Conservation (phyloP, 2,888 invertebrate species). For the Invenusta paracnida region DNA sequence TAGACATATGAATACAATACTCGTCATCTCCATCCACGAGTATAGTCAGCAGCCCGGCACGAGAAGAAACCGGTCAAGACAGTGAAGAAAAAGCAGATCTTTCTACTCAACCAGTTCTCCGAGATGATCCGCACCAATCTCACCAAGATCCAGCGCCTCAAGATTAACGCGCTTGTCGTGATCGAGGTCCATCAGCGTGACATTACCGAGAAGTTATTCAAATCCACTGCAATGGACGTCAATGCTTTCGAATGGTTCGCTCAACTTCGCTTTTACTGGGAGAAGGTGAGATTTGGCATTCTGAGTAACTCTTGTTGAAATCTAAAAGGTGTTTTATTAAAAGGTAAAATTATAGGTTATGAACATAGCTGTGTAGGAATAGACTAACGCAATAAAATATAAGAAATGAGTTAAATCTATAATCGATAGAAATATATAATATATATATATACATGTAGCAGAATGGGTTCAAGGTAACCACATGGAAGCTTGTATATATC, state of each 20-base stretch:
- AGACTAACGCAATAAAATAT: too few relatives aligned
- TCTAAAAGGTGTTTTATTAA: too few relatives aligned
- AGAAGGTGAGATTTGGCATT: conserved; percentile 63
- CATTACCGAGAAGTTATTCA: conserved; percentile 80
- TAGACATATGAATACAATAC: too few relatives aligned
- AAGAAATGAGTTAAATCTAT: too few relatives aligned
- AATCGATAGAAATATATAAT: too few relatives aligned
- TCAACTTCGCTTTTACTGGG: conserved; percentile 82
- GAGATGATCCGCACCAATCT: conserved; percentile 74
- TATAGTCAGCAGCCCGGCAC: conserved; percentile 47
- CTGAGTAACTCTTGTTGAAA: too few relatives aligned
- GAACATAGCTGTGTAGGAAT: too few relatives aligned
- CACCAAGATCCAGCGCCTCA: conserved; percentile 69
- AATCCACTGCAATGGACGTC: conserved; percentile 66
- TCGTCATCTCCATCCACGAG: too few relatives aligned
- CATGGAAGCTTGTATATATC: too few relatives aligned
- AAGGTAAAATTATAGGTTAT: too few relatives aligned
- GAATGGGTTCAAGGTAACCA: too few relatives aligned
- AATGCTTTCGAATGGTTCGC: conserved; percentile 83
- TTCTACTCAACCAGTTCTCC: conserved; percentile 70
- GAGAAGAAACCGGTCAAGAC: conserved; percentile 71
- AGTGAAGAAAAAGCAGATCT: conserved; percentile 70
- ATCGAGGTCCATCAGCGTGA: conserved; percentile 85
- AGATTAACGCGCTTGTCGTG: conserved; percentile 78
- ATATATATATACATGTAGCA: too few relatives aligned